These are phyloP conservation scores for Drosophila nebulosa DNA, from an alignment of 1,140 invertebrate genomes.

Conservation along the genomic window DNA sequence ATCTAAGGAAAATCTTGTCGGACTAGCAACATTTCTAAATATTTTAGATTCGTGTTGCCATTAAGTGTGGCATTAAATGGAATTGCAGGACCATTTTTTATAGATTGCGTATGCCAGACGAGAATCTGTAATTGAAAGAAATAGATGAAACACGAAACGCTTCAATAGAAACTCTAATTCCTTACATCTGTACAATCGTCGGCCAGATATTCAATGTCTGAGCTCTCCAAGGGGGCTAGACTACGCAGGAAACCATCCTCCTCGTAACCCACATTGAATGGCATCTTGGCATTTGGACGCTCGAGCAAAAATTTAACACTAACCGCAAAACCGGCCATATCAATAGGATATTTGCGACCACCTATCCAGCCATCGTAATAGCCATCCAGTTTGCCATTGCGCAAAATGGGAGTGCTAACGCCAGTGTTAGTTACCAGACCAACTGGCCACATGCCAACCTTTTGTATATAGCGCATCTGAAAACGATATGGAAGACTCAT, in stretches of 20 bases:
- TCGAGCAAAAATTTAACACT: constrained; percentile 83
- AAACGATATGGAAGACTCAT: background rate
- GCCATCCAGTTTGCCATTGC: constrained; percentile 86
- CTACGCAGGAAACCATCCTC: constrained; percentile 91
- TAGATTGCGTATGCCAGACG: constrained; percentile 94
- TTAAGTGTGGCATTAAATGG: constrained; percentile 84
- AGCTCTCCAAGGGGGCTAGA: constrained; percentile 86
- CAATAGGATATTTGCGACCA: constrained; percentile 91
- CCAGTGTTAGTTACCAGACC: constrained; percentile 90
- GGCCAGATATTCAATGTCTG: constrained; percentile 90
- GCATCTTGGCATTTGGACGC: constrained; percentile 88
- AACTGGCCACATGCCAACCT: constrained; percentile 94
- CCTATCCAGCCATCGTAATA: constrained; percentile 93
- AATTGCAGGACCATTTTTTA: constrained; percentile 86
- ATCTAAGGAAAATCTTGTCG: constrained; percentile 49
- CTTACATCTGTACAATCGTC: constrained; percentile 88
- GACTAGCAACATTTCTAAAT: constrained; percentile 60
- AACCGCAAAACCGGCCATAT: constrained; percentile 94
- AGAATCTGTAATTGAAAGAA: constrained; percentile 83
- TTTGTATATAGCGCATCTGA: constrained; percentile 90
- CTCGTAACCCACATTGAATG: constrained; percentile 89
- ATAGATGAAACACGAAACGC: background rate
- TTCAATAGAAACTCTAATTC: no score
- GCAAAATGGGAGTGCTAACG: constrained; percentile 87
- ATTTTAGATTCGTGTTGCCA: constrained; percentile 84